Conservation (phyloP, 2,797 vertebrate species). For the Xiphorhynchus erythropygius region DNA sequence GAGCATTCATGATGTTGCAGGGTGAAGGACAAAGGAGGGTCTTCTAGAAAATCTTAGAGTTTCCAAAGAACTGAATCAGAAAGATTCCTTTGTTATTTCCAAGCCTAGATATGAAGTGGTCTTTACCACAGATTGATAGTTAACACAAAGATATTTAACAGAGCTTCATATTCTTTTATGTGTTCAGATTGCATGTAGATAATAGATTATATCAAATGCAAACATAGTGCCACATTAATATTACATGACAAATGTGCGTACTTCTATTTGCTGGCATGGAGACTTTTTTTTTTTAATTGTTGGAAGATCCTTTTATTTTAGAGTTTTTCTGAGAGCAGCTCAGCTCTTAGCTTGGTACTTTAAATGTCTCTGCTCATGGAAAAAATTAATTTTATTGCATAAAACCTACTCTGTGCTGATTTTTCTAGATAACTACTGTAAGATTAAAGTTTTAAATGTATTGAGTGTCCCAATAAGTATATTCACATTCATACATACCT, state of each 20-base stretch:
- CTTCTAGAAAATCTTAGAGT: background rate
- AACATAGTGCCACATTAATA: background rate
- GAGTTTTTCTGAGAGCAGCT: background rate
- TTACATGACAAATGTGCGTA: background rate
- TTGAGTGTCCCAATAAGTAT: background rate
- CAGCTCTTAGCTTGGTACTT: background rate
- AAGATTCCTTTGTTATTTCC: background rate
- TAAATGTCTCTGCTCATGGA: background rate
- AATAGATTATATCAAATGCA: background rate
- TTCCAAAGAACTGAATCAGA: background rate
- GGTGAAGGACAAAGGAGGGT: background rate
- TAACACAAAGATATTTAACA: background rate
- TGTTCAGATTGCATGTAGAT: background rate
- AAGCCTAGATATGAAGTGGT: background rate
- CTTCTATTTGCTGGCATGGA: background rate
- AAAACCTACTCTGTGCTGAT: background rate
- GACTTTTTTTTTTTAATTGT: no score
- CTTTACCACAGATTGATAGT: background rate
- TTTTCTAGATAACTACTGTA: background rate
- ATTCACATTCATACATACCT: background rate
- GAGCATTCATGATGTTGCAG: background rate
- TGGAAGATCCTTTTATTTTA: background rate
- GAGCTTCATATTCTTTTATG: background rate
- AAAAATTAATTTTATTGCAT: constrained; percentile 27
- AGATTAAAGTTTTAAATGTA: constrained; percentile 27